Evolutionary conservation across 2,888 invertebrate genomes (phyloP), one percentile per base, ranked within the genome.

Genomic region (Caenorhabditis macrosperma): DNA sequence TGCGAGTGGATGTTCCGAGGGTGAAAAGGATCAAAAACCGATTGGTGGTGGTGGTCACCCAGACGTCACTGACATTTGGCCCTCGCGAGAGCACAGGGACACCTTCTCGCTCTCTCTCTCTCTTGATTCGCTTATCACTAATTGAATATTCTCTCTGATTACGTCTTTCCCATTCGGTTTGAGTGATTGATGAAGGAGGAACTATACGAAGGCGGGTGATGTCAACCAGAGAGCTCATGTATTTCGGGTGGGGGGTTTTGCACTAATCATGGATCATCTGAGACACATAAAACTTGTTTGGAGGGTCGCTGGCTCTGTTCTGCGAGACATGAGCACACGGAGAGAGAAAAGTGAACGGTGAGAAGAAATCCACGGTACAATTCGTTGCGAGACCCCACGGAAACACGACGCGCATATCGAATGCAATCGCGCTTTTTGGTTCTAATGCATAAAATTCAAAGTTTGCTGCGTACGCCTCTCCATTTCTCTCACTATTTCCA

Each of bases 21-120:
- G n/a, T n/a, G n/a, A n/a, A n/a, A n/a, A n/a, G n/a, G n/a, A n/a
- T 12, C 38, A 2, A 38, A 2, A 38, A 9, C 2, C 6, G 15
- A 38, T 38, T 15, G 12, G 9, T 38, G 38, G 12, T 38, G n/a
- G n/a, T n/a, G n/a, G n/a, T n/a, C n/a, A n/a, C 38, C 9, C 38
- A 38, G 38, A 52, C 63, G 63, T 64, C 63, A 52, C 63, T 64
- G 52, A 64, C 26, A 66, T 66, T 66, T 54, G n/a, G 28, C 41
- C 26, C 24, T 24, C 15, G 41, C 30, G 54, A 54, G 54, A 38
- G 50, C 44, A 35, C 26, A 50, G 66, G 41, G 54, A 66, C 54
- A 41, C 12, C 38, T 38, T 12, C 38, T 12, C 15, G 12, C 38
- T 10, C 10, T 33, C 33, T 33, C 38, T n/a, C n/a, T n/a, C n/a